Evolutionary conservation across 2,888 invertebrate genomes (phyloP).

Genomic region (Drymonia ruficornis): DNA sequence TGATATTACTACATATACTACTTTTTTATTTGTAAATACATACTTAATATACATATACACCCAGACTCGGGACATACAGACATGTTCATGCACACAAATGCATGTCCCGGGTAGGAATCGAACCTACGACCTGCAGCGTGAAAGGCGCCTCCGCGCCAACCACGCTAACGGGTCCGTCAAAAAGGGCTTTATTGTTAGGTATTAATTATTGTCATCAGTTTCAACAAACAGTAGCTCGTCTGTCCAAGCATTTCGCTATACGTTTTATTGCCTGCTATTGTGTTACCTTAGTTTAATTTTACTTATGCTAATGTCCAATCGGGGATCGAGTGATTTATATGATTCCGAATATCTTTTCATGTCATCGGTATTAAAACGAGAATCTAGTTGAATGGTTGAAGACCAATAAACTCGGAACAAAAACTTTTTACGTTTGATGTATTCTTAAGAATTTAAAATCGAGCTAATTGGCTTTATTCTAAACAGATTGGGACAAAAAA

Average conservation of each 20-base stretch:
- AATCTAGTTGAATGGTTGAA: conserved; percentile 3
- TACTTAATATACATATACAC: too few species aligned
- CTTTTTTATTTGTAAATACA: too few species aligned
- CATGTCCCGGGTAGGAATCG: too few species aligned
- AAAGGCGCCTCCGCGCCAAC: too few species aligned
- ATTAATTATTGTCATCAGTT: too few species aligned
- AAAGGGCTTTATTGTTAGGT: too few species aligned
- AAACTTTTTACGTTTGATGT: neutral
- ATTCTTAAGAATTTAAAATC: neutral
- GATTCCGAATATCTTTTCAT: conserved; percentile 1
- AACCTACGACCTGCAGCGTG: too few species aligned
- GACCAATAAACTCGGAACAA: neutral
- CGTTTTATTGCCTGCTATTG: conserved; percentile 1
- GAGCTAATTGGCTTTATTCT: neutral
- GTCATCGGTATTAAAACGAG: conserved; percentile 2
- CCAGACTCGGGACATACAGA: too few species aligned
- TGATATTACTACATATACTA: too few species aligned
- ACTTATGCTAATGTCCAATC: conserved; percentile 3
- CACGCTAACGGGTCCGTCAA: too few species aligned
- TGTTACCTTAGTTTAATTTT: conserved; percentile 5
- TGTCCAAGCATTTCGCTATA: neutral
- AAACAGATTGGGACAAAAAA: too few species aligned
- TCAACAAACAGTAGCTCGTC: neutral
- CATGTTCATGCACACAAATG: too few species aligned
- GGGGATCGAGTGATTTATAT: conserved; percentile 2